Evolutionary conservation across 2,113 vertebrate genomes (phyloP).

Genomic region (Myodes glareolus): DNA sequence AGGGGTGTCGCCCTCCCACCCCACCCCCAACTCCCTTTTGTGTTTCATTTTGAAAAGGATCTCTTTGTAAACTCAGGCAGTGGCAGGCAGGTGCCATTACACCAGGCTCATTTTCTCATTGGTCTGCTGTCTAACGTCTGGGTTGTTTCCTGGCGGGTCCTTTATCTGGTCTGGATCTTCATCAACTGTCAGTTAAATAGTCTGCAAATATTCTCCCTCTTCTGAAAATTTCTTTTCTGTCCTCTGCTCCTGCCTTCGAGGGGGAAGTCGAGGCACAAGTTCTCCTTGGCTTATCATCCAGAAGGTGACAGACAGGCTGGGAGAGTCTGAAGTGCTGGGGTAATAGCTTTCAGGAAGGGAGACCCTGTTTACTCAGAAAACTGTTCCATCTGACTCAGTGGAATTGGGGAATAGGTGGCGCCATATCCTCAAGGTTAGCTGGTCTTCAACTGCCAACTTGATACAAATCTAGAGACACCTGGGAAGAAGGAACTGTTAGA

Average conservation of each 20-base stretch:
- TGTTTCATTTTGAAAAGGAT: background rate
- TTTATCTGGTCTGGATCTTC: background rate
- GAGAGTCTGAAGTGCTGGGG: background rate
- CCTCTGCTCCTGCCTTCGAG: conserved; percentile 92
- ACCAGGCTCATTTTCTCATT: background rate
- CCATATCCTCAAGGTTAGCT: background rate
- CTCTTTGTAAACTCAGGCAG: background rate
- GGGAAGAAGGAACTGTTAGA: background rate
- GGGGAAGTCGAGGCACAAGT: conserved; percentile 5
- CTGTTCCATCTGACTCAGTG: background rate
- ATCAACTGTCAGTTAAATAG: background rate
- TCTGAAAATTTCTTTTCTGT: conserved; percentile 82
- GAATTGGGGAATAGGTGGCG: background rate
- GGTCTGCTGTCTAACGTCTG: background rate
- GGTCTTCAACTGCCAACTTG: background rate
- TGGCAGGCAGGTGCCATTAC: background rate
- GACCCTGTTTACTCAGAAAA: background rate
- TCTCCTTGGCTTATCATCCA: conserved; percentile 45
- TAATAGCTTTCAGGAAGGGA: background rate
- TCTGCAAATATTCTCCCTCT: background rate
- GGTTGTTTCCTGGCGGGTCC: background rate
- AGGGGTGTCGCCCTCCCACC: background rate
- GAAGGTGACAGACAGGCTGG: conserved; percentile 71
- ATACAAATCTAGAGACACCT: background rate
- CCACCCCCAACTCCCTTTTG: background rate